Evolutionary conservation across 2,888 invertebrate genomes (phyloP).

Genomic region (Plebejus melissa): DNA sequence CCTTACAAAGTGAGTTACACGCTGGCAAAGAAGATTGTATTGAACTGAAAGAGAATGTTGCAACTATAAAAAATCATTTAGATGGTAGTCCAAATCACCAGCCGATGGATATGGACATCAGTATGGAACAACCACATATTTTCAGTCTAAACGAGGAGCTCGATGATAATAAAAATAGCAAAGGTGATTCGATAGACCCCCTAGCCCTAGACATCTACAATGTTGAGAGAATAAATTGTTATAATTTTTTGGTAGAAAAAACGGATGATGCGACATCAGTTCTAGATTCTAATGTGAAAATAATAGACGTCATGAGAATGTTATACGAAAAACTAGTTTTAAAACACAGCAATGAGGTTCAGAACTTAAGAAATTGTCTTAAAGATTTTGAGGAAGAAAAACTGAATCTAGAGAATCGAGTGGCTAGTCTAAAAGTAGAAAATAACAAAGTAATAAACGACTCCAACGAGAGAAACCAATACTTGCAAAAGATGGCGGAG

Average conservation of each 20-base stretch:
- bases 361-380: slow-evolving; percentile 61
- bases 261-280: slow-evolving; percentile 47
- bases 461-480: slow-evolving; percentile 47
- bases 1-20: slow-evolving; percentile 62
- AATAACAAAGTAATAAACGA: slow-evolving; percentile 45
- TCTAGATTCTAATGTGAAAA: slow-evolving; percentile 48
- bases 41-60: slow-evolving; percentile 64
- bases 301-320: slow-evolving; percentile 63
- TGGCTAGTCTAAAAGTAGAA: slow-evolving; percentile 42
- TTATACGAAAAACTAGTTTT: slow-evolving; percentile 52
- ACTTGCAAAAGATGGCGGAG: slow-evolving; percentile 43
- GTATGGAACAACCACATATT: slow-evolving; percentile 49
- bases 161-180: slow-evolving; percentile 42
- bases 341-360: slow-evolving; percentile 58
- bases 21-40: slow-evolving; percentile 67
- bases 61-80: slow-evolving; percentile 65
- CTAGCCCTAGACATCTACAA: slow-evolving; percentile 48
- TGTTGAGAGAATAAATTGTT: slow-evolving; percentile 58
- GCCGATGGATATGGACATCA: slow-evolving; percentile 60
- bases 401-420: slow-evolving; percentile 45
- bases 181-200: slow-evolving; percentile 46
- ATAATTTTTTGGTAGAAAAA: slow-evolving; percentile 56
- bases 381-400: slow-evolving; percentile 55
- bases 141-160: slow-evolving; percentile 46
- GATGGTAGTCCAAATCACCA: slow-evolving; percentile 53